These are phyloP conservation scores for Tinamus major DNA, from an alignment of 2,797 vertebrate species.

Conservation along the genomic window DNA sequence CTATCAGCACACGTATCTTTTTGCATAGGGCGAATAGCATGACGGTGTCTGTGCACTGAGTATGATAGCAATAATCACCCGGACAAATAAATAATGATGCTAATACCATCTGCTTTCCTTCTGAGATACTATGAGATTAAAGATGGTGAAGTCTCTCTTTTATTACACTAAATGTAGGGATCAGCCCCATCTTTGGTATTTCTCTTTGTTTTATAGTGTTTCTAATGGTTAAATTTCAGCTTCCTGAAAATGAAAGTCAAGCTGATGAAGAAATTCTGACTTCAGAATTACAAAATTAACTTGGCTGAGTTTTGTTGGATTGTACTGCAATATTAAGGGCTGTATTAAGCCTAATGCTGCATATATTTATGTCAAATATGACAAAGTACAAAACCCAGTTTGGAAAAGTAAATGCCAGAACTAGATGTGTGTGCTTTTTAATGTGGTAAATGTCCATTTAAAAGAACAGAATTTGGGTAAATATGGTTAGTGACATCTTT, in stretches of 20 bases:
- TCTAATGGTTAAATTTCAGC: not conserved
- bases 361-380: not conserved
- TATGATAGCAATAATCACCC: not conserved
- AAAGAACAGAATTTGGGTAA: not conserved
- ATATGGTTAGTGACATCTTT: conserved; percentile 9
- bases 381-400: not conserved
- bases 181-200: not conserved
- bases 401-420: not conserved
- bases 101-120: not conserved
- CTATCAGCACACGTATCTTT: not conserved
- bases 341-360: not conserved
- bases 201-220: not conserved
- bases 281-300: not conserved
- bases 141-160: not conserved
- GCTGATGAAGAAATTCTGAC: not conserved
- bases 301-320: not conserved
- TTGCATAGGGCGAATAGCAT: not conserved
- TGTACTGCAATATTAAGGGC: not conserved
- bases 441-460: not conserved
- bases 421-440: not conserved
- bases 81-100: not conserved
- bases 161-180: not conserved
- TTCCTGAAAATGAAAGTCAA: not conserved
- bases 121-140: not conserved
- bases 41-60: not conserved